A percentile compares a stretch with the other conserved stretches of the same genome.
Conservation (phyloP, 1,140 invertebrate species). For the Phymastichus coffea region DNA sequence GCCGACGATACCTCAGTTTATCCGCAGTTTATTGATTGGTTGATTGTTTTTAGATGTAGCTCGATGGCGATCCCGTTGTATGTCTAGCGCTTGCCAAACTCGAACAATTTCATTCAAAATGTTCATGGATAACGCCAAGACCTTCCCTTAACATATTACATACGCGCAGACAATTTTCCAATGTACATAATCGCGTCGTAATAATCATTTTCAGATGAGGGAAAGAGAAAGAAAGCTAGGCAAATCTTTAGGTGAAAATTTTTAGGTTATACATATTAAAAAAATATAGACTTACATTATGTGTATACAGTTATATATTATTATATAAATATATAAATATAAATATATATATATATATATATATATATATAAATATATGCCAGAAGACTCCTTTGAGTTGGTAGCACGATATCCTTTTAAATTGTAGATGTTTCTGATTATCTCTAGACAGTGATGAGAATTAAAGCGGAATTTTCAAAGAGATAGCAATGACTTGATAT, state of each 20-base stretch:
- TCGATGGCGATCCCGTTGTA: too few relatives aligned
- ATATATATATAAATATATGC: constrained; percentile 23
- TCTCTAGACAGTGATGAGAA: constrained; percentile 12
- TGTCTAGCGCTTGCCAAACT: too few relatives aligned
- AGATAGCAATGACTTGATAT: constrained; percentile 14
- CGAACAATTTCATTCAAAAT: neutral
- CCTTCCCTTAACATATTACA: neutral
- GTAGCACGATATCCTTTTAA: constrained; percentile 23
- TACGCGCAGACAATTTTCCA: constrained; percentile 8
- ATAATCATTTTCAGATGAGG: constrained; percentile 14
- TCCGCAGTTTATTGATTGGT: too few relatives aligned
- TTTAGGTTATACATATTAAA: constrained; percentile 24
- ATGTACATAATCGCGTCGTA: constrained; percentile 17
- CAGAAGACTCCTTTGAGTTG: neutral
- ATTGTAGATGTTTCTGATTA: constrained; percentile 22
- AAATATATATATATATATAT: too few relatives aligned
- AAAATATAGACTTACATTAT: constrained; percentile 20
- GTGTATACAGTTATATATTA: constrained; percentile 29
- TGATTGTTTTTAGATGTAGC: too few relatives aligned
- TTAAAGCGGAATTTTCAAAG: constrained; percentile 2
- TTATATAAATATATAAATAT: too few relatives aligned
- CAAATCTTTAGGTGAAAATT: constrained; percentile 21
- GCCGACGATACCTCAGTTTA: too few relatives aligned
- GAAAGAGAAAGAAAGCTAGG: constrained; percentile 8
- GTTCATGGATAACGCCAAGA: neutral